phyloP scores from a whole-genome alignment of 2,113 vertebrate genomes.

The Cynoglossus semilaevis region DNA sequence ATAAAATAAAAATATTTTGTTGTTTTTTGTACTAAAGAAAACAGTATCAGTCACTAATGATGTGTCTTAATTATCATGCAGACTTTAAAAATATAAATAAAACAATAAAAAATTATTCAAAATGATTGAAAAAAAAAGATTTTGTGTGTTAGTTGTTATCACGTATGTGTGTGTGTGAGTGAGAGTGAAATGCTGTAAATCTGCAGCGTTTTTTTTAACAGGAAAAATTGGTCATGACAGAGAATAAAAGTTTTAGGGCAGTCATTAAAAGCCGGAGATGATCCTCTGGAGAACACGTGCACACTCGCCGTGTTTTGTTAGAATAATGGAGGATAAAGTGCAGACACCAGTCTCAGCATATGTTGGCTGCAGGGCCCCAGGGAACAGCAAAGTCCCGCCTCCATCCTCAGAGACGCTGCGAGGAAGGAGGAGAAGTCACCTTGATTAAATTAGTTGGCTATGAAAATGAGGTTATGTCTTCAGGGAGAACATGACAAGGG shows the following conservation, averaged over 20 bases:
- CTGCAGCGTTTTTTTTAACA: constrained; percentile 7
- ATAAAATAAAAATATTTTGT: too few relatives aligned
- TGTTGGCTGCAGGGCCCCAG: constrained; percentile 63
- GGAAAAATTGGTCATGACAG: constrained; percentile 22
- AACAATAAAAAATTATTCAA: too few relatives aligned
- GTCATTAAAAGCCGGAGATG: constrained; percentile 52
- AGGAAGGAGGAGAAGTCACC: constrained; percentile 67
- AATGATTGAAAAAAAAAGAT: too few relatives aligned
- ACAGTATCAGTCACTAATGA: too few relatives aligned
- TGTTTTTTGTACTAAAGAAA: too few relatives aligned
- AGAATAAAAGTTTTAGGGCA: constrained; percentile 35
- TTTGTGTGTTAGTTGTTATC: too few relatives aligned
- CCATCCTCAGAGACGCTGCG: constrained; percentile 52
- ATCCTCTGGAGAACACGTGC: constrained; percentile 31
- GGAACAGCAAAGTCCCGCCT: constrained; percentile 60
- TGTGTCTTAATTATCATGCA: too few relatives aligned
- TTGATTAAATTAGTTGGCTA: constrained; percentile 76
- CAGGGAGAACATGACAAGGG: constrained; percentile 67
- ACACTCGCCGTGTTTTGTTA: constrained; percentile 38
- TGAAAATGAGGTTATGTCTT: constrained; percentile 73
- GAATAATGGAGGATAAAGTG: constrained; percentile 47
- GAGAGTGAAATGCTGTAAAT: neutral
- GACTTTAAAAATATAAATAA: too few relatives aligned
- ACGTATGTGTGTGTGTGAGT: too few relatives aligned
- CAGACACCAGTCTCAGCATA: constrained; percentile 64